These are phyloP conservation scores for Cyprinodon brontotheroides DNA, from an alignment of 2,113 vertebrate genomes.

Conservation along the genomic window DNA sequence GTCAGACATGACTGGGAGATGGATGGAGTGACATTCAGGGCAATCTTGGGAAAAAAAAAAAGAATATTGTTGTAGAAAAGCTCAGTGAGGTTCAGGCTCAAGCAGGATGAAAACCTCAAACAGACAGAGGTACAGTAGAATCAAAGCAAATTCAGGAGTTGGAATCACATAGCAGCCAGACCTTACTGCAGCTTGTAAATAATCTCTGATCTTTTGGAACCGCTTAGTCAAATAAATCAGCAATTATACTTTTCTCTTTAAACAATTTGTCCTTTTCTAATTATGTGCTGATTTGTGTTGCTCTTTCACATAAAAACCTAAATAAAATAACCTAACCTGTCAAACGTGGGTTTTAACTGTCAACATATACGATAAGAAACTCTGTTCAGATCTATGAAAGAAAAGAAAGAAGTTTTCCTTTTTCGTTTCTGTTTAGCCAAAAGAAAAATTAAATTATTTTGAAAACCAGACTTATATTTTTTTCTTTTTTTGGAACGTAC, in stretches of 20 bases:
- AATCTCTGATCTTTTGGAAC: no score
- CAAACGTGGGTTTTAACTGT: slow-evolving; percentile 4
- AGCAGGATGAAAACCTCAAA: no score
- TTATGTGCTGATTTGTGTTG: neutral
- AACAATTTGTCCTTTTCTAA: neutral
- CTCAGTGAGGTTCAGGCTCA: no score
- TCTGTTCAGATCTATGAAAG: neutral
- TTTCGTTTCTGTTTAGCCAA: neutral
- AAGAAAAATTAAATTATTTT: slow-evolving; percentile 6
- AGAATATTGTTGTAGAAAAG: no score
- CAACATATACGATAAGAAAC: neutral
- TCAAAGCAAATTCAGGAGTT: no score
- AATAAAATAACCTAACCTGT: neutral
- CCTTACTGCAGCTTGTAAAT: no score
- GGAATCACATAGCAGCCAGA: no score
- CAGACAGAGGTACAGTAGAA: no score
- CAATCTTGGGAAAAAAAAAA: no score
- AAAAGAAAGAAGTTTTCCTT: neutral
- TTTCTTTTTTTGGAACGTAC: neutral
- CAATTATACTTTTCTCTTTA: neutral
- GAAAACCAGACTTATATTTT: slow-evolving; percentile 4
- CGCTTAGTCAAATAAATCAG: neutral
- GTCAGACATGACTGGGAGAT: no score
- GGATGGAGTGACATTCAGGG: no score
- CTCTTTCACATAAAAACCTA: neutral